phyloP scores from a whole-genome alignment of 2,797 vertebrate genomes.

The Spinus pinus region DNA sequence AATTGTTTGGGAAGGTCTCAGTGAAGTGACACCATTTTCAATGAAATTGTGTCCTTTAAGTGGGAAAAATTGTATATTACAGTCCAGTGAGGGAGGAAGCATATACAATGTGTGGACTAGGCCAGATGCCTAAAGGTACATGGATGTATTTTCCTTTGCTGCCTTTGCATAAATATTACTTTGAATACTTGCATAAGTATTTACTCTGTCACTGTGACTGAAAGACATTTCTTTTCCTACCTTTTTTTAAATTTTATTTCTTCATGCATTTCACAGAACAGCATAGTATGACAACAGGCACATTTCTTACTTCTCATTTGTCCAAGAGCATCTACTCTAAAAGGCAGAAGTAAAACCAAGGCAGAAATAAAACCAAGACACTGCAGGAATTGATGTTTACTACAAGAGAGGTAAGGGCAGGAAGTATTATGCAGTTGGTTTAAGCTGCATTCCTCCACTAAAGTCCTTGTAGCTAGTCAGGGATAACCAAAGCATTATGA shows the following conservation, averaged over 20 bases:
- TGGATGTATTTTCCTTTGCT: background rate
- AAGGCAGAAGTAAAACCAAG: background rate
- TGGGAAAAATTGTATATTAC: background rate
- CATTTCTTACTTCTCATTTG: background rate
- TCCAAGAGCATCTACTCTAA: background rate
- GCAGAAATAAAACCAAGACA: background rate
- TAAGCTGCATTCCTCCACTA: background rate
- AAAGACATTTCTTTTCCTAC: background rate
- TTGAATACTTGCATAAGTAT: background rate
- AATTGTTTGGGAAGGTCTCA: background rate
- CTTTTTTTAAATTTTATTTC: background rate
- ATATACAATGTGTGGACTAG: background rate
- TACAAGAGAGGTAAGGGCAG: background rate
- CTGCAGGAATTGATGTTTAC: background rate
- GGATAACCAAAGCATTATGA: background rate
- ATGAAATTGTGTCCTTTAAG: background rate
- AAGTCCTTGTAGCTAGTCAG: background rate
- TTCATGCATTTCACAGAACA: background rate
- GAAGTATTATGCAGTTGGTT: background rate
- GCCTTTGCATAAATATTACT: background rate
- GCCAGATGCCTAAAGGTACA: background rate
- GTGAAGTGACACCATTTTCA: background rate
- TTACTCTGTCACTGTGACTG: background rate
- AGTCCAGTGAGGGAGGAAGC: background rate
- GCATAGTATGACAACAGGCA: background rate